These are phyloP conservation scores for Mizuhopecten yessoensis DNA, from an alignment of 1,140 invertebrate species.

Conservation along the genomic window DNA sequence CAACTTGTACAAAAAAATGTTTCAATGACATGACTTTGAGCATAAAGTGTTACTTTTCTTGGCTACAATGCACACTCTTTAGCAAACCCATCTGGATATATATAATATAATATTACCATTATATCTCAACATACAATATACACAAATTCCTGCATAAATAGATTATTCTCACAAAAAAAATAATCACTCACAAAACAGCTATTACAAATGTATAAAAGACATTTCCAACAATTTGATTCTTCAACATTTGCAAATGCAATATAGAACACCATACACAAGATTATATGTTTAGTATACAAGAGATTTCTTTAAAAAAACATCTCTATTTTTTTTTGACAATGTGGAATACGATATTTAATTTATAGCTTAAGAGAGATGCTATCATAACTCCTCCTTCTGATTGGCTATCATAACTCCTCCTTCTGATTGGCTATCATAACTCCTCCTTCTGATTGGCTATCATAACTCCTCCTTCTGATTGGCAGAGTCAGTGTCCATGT, in stretches of 20 bases:
- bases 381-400: slow-evolving; percentile 12
- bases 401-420: slow-evolving; percentile 10
- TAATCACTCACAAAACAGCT: background rate
- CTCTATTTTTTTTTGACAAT: too few relatives aligned
- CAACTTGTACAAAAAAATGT: too few relatives aligned
- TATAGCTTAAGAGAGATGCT: too few relatives aligned
- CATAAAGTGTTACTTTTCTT: too few relatives aligned
- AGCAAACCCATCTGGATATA: too few relatives aligned
- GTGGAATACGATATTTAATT: too few relatives aligned
- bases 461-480: background rate
- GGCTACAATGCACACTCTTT: too few relatives aligned
- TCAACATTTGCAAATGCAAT: background rate
- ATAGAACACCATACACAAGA: background rate
- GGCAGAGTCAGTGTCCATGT: background rate
- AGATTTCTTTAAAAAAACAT: too few relatives aligned
- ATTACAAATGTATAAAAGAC: background rate
- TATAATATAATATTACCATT: too few relatives aligned
- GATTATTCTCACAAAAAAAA: background rate
- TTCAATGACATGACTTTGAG: too few relatives aligned
- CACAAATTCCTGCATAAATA: background rate
- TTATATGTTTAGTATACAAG: too few relatives aligned
- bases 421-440: slow-evolving; percentile 1
- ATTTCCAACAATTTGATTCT: background rate
- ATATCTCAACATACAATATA: too few relatives aligned
- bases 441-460: background rate